Conservation (phyloP, 2,888 invertebrate genomes). For the Oegoconia quadripuncta region DNA sequence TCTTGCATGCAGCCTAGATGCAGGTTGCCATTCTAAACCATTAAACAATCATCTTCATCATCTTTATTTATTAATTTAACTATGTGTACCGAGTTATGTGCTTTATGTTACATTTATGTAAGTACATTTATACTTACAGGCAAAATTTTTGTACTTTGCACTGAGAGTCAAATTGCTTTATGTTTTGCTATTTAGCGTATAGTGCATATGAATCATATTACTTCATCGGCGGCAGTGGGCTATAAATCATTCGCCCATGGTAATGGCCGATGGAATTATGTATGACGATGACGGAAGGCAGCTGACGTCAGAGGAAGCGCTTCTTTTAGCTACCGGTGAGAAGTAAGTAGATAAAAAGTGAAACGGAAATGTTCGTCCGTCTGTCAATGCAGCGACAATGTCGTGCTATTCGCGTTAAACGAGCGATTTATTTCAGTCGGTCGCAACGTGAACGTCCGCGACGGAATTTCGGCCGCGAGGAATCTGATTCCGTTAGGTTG, state of each 20-base stretch:
- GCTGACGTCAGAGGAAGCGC: conserved; percentile 55
- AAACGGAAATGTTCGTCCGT: conserved; percentile 70
- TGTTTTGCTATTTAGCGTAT: conserved; percentile 24
- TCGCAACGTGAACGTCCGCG: conserved; percentile 73
- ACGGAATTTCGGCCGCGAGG: conserved; percentile 73
- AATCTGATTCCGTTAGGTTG: conserved; percentile 71
- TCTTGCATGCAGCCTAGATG: too few relatives aligned
- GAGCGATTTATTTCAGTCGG: conserved; percentile 77
- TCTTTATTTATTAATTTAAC: too few relatives aligned
- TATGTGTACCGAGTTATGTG: too few relatives aligned
- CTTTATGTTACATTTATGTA: too few relatives aligned
- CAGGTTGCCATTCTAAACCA: too few relatives aligned
- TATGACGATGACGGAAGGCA: conserved; percentile 47
- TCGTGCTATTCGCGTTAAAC: conserved; percentile 75
- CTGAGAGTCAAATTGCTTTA: conserved; percentile 33
- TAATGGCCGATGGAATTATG: conserved; percentile 37
- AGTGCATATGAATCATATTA: conserved; percentile 43
- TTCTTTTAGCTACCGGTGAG: conserved; percentile 17
- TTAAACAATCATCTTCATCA: too few relatives aligned
- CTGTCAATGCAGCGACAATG: conserved; percentile 74
- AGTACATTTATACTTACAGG: too few relatives aligned
- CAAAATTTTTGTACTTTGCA: too few relatives aligned
- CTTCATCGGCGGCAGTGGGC: conserved; percentile 23
- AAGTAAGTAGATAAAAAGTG: conserved; percentile 56
- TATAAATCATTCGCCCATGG: conserved; percentile 29